Evolutionary conservation across 2,113 vertebrate species (phyloP).

Genomic region (Corvus hawaiiensis): DNA sequence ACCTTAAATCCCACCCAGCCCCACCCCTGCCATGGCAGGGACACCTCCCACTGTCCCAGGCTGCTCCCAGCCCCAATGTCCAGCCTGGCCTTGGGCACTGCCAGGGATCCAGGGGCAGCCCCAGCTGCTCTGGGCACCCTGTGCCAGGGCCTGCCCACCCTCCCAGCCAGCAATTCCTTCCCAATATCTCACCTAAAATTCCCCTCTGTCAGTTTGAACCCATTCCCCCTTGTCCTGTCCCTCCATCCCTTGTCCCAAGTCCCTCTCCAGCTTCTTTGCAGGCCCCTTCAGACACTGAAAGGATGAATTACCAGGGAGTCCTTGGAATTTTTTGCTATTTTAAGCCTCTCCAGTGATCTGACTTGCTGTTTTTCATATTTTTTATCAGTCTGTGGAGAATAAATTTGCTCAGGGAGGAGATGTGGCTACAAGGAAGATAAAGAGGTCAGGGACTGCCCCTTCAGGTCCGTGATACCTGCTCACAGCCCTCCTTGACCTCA

Average conservation of each 20-base stretch:
- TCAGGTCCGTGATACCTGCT: background rate
- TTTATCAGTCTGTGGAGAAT: background rate
- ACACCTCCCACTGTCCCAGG: background rate
- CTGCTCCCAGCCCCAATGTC: background rate
- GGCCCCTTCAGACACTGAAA: background rate
- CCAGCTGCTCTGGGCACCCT: background rate
- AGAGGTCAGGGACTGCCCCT: background rate
- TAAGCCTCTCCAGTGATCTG: background rate
- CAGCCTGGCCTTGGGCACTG: background rate
- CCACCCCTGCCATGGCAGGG: background rate
- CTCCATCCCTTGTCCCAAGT: background rate
- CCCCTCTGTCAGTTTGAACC: background rate
- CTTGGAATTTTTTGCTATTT: background rate
- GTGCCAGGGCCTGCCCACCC: background rate
- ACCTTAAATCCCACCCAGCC: accelerated
- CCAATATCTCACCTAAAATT: background rate
- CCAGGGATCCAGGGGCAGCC: background rate
- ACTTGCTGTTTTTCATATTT: background rate
- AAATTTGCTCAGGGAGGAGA: background rate
- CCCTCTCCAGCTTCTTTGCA: background rate
- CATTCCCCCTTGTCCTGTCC: background rate
- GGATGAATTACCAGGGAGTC: background rate
- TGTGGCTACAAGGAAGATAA: background rate
- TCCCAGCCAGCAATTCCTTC: background rate
- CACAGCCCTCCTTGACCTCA: background rate